phyloP scores from a whole-genome alignment of 2,888 invertebrate genomes.

The Idaea biselata region DNA sequence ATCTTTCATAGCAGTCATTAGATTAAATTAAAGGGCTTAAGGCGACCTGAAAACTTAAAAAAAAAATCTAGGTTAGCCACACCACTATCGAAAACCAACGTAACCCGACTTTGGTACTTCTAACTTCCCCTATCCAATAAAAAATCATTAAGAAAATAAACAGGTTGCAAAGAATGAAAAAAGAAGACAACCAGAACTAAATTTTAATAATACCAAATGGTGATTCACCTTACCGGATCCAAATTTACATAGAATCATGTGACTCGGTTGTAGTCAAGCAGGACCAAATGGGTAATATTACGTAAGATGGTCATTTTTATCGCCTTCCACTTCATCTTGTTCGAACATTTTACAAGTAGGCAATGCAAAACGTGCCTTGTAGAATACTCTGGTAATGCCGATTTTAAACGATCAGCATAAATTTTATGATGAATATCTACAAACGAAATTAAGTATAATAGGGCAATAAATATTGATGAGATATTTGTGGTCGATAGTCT shows the following conservation, averaged over 20 bases:
- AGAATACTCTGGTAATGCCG: neutral
- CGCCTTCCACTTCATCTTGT: conserved; percentile 15
- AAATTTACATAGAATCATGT: conserved; percentile 30
- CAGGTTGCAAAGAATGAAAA: conserved; percentile 10
- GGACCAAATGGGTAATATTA: conserved; percentile 25
- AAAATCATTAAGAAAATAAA: neutral
- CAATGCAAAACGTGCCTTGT: neutral
- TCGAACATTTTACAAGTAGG: neutral
- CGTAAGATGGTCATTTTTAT: conserved; percentile 35
- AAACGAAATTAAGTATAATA: neutral
- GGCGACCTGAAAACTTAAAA: too few relatives aligned
- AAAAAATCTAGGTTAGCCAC: too few relatives aligned
- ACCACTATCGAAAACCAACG: too few relatives aligned
- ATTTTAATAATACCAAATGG: conserved; percentile 3
- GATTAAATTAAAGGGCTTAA: too few relatives aligned
- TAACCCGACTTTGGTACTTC: too few relatives aligned
- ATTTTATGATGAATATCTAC: neutral
- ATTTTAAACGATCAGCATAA: neutral
- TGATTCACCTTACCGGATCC: conserved; percentile 32
- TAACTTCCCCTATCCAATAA: neutral
- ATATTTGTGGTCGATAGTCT: conserved; percentile 7
- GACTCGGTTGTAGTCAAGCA: conserved; percentile 12
- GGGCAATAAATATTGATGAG: conserved; percentile 8
- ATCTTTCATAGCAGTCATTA: too few relatives aligned
- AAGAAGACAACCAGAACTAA: conserved; percentile 2